Percentiles rank a stretch among this genome's conserved stretches.
These are phyloP conservation scores for Onychostruthus taczanowskii DNA, from an alignment of 2,113 vertebrate species.

Conservation along the genomic window DNA sequence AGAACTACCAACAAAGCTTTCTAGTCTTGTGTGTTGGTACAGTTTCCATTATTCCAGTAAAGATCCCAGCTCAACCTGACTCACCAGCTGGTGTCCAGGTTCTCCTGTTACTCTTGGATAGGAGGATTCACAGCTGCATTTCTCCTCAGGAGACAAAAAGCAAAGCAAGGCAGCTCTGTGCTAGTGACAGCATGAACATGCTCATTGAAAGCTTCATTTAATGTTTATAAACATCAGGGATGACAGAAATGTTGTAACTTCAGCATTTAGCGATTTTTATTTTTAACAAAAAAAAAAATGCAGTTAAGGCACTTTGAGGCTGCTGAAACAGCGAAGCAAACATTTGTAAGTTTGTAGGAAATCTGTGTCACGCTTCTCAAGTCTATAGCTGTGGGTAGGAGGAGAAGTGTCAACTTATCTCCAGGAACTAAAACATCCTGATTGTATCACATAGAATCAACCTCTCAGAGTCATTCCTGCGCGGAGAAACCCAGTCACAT, in stretches of 20 bases:
- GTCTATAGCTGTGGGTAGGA: constrained; percentile 51
- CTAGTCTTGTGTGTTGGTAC: background rate
- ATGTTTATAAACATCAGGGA: background rate
- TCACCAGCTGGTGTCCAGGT: background rate
- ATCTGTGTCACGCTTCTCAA: constrained; percentile 28
- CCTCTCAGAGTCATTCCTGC: background rate
- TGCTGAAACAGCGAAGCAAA: background rate
- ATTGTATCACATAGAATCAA: constrained; percentile 51
- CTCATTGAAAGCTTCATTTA: background rate
- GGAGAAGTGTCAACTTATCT: constrained; percentile 53
- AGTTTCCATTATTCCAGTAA: background rate
- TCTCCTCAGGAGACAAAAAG: background rate
- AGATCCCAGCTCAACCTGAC: rapidly evolving
- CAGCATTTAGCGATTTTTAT: background rate
- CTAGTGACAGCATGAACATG: background rate
- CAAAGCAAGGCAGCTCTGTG: background rate
- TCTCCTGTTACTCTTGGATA: background rate
- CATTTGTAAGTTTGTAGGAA: constrained; percentile 45
- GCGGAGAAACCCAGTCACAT: background rate
- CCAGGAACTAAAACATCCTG: constrained; percentile 50
- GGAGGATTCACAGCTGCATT: background rate
- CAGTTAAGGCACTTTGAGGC: background rate
- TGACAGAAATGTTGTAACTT: background rate
- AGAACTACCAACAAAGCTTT: background rate
- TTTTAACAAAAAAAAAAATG: background rate